Evolutionary conservation across 37 sponge, comb jelly and placozoan genomes (phyloP).

Genomic region (Haliclona indistincta): DNA sequence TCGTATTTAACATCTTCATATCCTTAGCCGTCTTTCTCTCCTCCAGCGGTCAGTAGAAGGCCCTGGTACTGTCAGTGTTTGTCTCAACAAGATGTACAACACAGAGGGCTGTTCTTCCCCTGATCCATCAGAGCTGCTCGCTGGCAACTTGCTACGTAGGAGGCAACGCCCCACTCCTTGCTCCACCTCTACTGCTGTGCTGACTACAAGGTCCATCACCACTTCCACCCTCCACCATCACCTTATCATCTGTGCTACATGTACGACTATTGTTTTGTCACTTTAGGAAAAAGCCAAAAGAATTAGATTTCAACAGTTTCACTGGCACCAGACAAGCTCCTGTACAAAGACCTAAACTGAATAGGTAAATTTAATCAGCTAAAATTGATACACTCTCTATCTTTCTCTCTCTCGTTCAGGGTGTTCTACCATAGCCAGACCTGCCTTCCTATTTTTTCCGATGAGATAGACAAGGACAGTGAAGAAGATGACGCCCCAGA

Average conservation of each 20-base stretch:
- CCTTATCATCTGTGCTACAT: too few relatives aligned
- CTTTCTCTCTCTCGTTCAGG: slow-evolving; percentile 13
- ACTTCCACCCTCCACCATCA: too few relatives aligned
- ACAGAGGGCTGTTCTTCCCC: neutral
- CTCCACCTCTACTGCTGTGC: slow-evolving; percentile 30
- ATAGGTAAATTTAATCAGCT: neutral
- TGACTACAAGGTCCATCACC: too few relatives aligned
- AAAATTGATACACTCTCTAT: neutral
- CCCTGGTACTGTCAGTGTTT: slow-evolving; percentile 39
- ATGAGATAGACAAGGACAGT: slow-evolving; percentile 69
- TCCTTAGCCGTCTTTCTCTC: neutral
- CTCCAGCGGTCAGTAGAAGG: slow-evolving; percentile 25
- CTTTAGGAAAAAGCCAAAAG: too few relatives aligned
- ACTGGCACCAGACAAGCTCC: too few relatives aligned
- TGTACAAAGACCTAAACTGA: too few relatives aligned
- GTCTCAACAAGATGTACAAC: slow-evolving; percentile 66
- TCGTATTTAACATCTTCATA: neutral
- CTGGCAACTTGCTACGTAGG: slow-evolving; percentile 5
- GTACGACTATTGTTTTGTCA: too few relatives aligned
- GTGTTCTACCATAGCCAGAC: slow-evolving; percentile 67
- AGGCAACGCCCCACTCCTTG: slow-evolving; percentile 23
- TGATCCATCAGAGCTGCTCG: slow-evolving; percentile 22
- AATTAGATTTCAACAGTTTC: too few relatives aligned
- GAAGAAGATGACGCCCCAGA: slow-evolving; percentile 52
- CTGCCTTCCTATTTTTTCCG: slow-evolving; percentile 58